Evolutionary conservation across 2,888 invertebrate genomes (phyloP).

Genomic region (Ophion ellenae): DNA sequence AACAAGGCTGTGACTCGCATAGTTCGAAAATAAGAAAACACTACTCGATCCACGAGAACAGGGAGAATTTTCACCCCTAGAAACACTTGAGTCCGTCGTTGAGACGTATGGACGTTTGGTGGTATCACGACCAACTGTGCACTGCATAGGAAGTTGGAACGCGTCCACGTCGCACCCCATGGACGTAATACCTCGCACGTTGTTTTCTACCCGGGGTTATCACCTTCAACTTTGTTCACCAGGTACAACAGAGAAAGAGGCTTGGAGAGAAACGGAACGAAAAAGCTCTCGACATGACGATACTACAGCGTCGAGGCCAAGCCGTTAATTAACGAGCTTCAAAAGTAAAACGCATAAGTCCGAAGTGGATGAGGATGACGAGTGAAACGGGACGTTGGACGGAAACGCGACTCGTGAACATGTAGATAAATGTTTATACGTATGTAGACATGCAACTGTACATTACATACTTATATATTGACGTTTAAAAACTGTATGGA

Average conservation of each 20-base stretch:
- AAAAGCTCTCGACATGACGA: constrained; percentile 55
- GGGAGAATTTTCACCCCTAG: too few relatives aligned
- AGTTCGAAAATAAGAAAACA: background rate
- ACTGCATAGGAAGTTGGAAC: background rate
- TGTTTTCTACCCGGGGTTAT: constrained; percentile 37
- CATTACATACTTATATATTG: constrained; percentile 7
- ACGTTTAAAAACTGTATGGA: constrained; percentile 3
- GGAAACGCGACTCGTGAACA: constrained; percentile 67
- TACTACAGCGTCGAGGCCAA: constrained; percentile 60
- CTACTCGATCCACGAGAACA: background rate
- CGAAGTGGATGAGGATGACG: constrained; percentile 67
- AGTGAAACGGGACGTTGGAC: constrained; percentile 70
- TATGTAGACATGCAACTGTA: constrained; percentile 7
- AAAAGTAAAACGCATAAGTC: constrained; percentile 76
- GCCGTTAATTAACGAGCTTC: constrained; percentile 82
- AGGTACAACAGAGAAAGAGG: constrained; percentile 36
- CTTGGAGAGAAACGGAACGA: constrained; percentile 20
- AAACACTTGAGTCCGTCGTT: background rate
- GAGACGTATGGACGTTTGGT: background rate
- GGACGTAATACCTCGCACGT: background rate
- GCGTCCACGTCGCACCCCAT: background rate
- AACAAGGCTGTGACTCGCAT: background rate
- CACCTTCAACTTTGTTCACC: constrained; percentile 54
- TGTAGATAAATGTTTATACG: constrained; percentile 5
- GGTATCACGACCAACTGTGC: background rate